Base-by-base conservation (phyloP, 2,888 invertebrate genomes). In the Nomada ruficornis region DNA sequence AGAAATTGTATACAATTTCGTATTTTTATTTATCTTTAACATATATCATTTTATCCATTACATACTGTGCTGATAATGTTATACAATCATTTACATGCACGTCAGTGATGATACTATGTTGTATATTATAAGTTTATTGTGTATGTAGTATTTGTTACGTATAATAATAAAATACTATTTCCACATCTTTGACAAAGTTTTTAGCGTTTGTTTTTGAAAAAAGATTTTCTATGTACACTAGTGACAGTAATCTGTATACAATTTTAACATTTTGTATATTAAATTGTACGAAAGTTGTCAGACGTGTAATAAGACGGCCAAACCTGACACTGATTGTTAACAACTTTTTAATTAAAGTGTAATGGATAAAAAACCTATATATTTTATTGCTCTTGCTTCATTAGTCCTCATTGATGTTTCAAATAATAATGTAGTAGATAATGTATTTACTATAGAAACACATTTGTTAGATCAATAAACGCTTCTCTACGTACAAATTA, bases 401-500 rank as follows among this genome's bases (percentile, higher is more conserved):
- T 54, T 23, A 10, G 15, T 26, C 50, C 47, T 63, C 13, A 73
- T 42, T 59, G 50, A 64, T 20, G 18, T 18, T 18, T 62, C 18
- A 42, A 11, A 59, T 72, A 65, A 55, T 47, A 55, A 36, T 47
- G 29, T 69, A 42, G 57, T 36, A 36, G 2, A 62, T 13, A 44
- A 29, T 10, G 47, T 60, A 50, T 26, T 65, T 47, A 18, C 75
- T 55, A 52, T 72, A 57, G 67, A 67, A 57, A 59, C 55, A 29
- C 57, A 26, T 65, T 54, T 86, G 84, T 86, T 86, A 77, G 72
- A 84, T 86, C 86, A 86, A 86, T 86, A 83, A 70, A 44, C 20
- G 7, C 36, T 13, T 64, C 68, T 55, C 18, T 72, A 36, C 9
- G 23, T 10, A 70, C 57, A n/a, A 52, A 63, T 4, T 15, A 5